Base-by-base conservation (phyloP, 2,888 invertebrate species). In the Anticlea derivata region DNA sequence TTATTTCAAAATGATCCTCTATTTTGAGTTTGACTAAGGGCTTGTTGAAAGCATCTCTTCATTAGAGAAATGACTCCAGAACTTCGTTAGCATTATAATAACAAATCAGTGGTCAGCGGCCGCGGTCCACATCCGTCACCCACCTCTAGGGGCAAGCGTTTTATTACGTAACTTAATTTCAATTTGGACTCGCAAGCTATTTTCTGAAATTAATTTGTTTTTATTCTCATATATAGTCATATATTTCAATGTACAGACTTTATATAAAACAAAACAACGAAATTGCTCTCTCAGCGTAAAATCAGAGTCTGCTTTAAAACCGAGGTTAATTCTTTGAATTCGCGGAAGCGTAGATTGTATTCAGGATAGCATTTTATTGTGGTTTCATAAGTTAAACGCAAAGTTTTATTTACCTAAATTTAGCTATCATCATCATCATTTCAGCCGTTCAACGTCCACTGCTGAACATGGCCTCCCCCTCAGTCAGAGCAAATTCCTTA, bases 131-230 rank as follows among this genome's bases (percentile, higher is more conserved):
- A 30, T 38, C 35, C 13, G 30, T 12, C 39, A 37, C 29, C 46
- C 44, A 30, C 37, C 46, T 43, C 30, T 31, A 20, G 26, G 44
- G 55, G 44, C 51, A 34, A 47, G 39, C 29, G 30, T 50, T 55
- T 52, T 30, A 49, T 54, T 50, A n/a, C 39, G 51, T 54, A 44
- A 50, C 47, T 52, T 55, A 30, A 49, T 51, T 54, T 48, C 50
- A 50, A 54, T 55, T 55, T 43, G 13, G 13, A 44, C 7, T 27
- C 17, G 23, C 17, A 12, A 29, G 30, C 23, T 5, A 38, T 38
- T 41, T 31, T 23, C 30, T 23, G 22, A n/a, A 41, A 10, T 17
- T 13, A 13, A 1, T 0, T 31, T 13, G 17, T 4, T 17, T 17
- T 17, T 17, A 17, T 17, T n/a, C n/a, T n/a, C n/a, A n/a, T n/a